Conservation (phyloP, 1,140 invertebrate species). For the Saccostrea echinata region DNA sequence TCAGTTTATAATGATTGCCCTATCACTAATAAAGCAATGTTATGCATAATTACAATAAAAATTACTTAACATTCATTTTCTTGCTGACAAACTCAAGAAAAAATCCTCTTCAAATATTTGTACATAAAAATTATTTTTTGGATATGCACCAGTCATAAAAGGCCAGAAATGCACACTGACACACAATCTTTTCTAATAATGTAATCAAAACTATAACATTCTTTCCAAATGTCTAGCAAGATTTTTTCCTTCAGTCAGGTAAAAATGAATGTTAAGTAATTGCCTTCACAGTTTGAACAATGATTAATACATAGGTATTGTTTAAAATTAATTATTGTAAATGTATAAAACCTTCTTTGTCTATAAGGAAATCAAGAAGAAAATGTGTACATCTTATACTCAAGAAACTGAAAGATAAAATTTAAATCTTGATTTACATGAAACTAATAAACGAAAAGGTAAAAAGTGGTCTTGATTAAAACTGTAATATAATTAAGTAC, state of each 20-base stretch:
- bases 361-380: background rate
- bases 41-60: too few relatives aligned
- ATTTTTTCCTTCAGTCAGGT: background rate
- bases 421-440: background rate
- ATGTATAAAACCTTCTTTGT: background rate
- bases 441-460: background rate
- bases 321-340: background rate
- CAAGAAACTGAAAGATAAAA: background rate
- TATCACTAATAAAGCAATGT: too few relatives aligned
- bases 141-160: too few relatives aligned
- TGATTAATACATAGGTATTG: background rate
- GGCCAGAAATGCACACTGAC: too few relatives aligned
- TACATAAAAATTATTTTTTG: too few relatives aligned
- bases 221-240: too few relatives aligned
- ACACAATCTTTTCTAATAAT: too few relatives aligned
- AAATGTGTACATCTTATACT: background rate
- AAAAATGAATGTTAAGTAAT: background rate
- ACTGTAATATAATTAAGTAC: background rate
- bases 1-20: too few relatives aligned
- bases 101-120: too few relatives aligned
- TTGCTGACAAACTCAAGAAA: too few relatives aligned
- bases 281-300: background rate
- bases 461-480: background rate
- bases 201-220: too few relatives aligned
- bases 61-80: too few relatives aligned